Conservation (phyloP, 1,140 invertebrate genomes). For the Sminthurinus signatus region DNA sequence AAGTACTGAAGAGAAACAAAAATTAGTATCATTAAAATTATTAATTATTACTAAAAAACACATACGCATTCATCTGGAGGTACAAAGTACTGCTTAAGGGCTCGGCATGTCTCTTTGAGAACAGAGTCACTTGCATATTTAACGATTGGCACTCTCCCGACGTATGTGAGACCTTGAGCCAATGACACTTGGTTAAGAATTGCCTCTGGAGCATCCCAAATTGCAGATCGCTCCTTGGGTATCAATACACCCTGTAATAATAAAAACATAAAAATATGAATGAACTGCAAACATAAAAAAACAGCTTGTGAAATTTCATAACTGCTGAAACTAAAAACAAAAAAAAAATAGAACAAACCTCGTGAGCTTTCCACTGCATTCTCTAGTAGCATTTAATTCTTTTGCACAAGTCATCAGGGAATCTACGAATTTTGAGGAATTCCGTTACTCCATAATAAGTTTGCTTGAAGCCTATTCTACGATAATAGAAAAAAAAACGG, state of each 20-base stretch:
- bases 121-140: conserved; percentile 1
- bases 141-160: conserved; percentile 27
- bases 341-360: background rate
- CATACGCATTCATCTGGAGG: conserved; percentile 32
- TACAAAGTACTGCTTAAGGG: conserved; percentile 35
- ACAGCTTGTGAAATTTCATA: background rate
- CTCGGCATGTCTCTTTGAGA: conserved; percentile 9
- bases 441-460: conserved; percentile 25
- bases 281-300: no score
- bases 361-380: conserved; percentile 31
- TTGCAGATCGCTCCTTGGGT: conserved; percentile 19
- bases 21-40: no score
- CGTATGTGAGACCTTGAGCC: conserved; percentile 15
- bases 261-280: background rate
- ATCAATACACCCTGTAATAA: conserved; percentile 25
- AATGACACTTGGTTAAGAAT: conserved; percentile 13
- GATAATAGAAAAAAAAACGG: background rate
- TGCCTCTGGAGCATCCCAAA: conserved; percentile 34
- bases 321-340: no score
- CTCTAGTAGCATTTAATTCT: conserved; percentile 30
- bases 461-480: conserved; percentile 31
- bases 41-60: no score
- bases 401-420: conserved; percentile 14
- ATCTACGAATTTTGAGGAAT: conserved; percentile 29
- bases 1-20: no score